These are phyloP conservation scores for Cyprinella venusta DNA, from an alignment of 2,797 vertebrate genomes.

Conservation along the genomic window DNA sequence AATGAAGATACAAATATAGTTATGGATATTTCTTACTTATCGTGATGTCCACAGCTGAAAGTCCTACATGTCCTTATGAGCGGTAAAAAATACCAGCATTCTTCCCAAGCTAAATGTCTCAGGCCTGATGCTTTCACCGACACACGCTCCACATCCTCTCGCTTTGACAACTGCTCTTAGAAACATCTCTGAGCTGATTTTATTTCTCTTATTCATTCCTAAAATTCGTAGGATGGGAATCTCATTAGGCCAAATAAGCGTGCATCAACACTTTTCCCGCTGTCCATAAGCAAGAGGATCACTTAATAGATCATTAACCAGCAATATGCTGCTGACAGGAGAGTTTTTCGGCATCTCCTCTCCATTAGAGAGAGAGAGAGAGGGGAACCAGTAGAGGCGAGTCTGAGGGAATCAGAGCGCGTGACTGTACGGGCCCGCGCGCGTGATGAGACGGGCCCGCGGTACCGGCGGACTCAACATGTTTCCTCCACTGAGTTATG, in stretches of 20 bases:
- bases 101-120: background rate
- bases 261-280: slow-evolving; percentile 86
- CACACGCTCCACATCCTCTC: slow-evolving; percentile 43
- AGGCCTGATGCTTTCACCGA: slow-evolving; percentile 23
- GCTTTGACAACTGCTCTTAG: slow-evolving; percentile 75
- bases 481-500: background rate
- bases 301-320: slow-evolving; percentile 92
- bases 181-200: slow-evolving; percentile 81
- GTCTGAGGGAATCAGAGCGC: slow-evolving; percentile 6
- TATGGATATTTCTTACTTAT: slow-evolving; percentile 2
- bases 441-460: background rate
- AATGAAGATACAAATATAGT: background rate
- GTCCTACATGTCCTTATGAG: background rate
- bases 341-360: slow-evolving; percentile 81
- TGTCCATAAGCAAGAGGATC: slow-evolving; percentile 84
- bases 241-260: slow-evolving; percentile 84
- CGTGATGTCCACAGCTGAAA: background rate
- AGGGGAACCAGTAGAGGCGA: background rate
- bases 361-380: slow-evolving; percentile 71
- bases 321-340: slow-evolving; percentile 83
- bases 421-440: slow-evolving; percentile 21
- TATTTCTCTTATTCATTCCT: slow-evolving; percentile 86
- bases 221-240: slow-evolving; percentile 87
- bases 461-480: background rate
- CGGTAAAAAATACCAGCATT: background rate